A percentile compares a stretch with the other conserved stretches of the same genome.
Evolutionary conservation across 2,113 vertebrate genomes (phyloP).

Genomic region (Elanus axillaris): DNA sequence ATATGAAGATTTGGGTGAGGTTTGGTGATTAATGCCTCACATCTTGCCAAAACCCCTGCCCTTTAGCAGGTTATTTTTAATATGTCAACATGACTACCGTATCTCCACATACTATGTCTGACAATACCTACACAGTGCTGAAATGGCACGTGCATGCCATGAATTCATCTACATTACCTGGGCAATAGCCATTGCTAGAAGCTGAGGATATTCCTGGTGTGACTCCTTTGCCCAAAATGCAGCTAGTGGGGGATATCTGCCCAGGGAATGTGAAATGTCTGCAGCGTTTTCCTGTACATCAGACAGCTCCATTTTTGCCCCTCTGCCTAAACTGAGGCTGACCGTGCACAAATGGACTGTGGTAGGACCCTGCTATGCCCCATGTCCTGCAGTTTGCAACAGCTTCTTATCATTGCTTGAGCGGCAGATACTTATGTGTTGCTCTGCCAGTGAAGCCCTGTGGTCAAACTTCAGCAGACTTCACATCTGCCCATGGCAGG

Average conservation of each 20-base stretch:
- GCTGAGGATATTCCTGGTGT: neutral
- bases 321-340: neutral
- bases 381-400: neutral
- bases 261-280: neutral
- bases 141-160: neutral
- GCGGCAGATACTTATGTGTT: neutral
- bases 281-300: neutral
- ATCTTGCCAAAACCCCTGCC: neutral
- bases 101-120: neutral
- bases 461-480: neutral
- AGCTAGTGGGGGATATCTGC: neutral
- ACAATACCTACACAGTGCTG: neutral
- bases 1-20: fast-evolving
- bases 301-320: neutral
- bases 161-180: neutral
- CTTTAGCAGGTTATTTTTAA: neutral
- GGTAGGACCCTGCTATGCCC: neutral
- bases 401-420: neutral
- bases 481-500: neutral
- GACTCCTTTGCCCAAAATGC: neutral
- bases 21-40: neutral
- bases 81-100: fast-evolving
- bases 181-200: neutral
- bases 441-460: neutral
- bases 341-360: neutral